Conservation (phyloP, 2,797 vertebrate genomes). For the Limosa lapponica region DNA sequence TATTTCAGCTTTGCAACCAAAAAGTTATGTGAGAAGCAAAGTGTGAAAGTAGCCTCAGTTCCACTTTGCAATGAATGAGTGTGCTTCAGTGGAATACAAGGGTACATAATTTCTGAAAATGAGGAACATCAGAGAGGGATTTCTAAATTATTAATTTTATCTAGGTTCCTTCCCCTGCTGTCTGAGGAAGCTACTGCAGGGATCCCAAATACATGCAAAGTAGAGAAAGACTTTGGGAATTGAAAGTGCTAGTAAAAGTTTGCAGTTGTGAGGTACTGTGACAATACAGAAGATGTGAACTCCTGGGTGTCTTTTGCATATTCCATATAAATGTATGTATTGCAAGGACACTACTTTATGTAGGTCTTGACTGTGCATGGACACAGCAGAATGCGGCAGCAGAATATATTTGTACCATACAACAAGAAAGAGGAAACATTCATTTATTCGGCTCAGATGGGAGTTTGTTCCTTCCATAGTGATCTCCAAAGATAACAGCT, state of each 20-base stretch:
- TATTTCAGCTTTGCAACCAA: background rate
- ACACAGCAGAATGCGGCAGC: background rate
- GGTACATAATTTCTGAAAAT: background rate
- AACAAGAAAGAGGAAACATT: background rate
- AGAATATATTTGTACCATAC: background rate
- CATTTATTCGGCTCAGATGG: background rate
- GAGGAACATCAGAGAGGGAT: background rate
- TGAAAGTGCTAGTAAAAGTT: background rate
- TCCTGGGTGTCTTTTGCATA: background rate
- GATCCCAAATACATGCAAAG: background rate
- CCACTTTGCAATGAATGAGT: background rate
- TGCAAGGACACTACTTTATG: background rate
- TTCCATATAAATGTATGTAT: background rate
- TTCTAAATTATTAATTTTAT: background rate
- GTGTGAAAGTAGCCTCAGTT: background rate
- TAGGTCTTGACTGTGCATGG: background rate
- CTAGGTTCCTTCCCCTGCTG: background rate
- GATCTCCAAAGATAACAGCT: background rate
- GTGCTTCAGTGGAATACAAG: fast-evolving
- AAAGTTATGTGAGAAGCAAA: background rate
- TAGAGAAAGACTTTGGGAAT: background rate
- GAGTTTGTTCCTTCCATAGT: background rate
- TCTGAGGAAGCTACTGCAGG: background rate
- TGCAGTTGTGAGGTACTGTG: background rate
- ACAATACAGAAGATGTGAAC: background rate